Conservation (phyloP, 2,113 vertebrate species). For the Siphamia tubifer region DNA sequence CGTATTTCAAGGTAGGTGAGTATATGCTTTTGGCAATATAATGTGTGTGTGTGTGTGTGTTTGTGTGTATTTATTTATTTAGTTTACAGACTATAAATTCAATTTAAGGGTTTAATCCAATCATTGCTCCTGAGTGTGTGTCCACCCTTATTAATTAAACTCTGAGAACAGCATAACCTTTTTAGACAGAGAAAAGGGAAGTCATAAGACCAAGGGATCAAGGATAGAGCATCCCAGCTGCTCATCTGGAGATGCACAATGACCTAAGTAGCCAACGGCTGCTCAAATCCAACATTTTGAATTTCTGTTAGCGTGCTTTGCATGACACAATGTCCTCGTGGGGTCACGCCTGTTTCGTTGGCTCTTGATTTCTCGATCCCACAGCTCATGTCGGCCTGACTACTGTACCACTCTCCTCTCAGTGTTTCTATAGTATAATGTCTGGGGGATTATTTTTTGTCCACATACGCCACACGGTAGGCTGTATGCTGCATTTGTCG, state of each 20-base stretch:
- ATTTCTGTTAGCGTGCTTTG: slow-evolving; percentile 37
- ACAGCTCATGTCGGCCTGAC: slow-evolving; percentile 10
- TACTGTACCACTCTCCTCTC: slow-evolving; percentile 21
- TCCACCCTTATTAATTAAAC: background rate
- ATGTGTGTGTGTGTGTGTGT: too few relatives aligned
- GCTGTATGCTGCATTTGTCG: slow-evolving; percentile 47
- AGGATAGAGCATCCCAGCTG: too few relatives aligned
- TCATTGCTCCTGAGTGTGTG: background rate
- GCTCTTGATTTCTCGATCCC: background rate
- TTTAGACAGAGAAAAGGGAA: background rate
- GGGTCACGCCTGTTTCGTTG: slow-evolving; percentile 15
- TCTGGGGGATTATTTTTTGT: slow-evolving; percentile 43
- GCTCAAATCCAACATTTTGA: slow-evolving; percentile 16
- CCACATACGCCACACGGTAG: slow-evolving; percentile 2
- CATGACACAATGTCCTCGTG: background rate
- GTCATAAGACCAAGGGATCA: background rate
- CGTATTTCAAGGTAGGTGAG: too few relatives aligned
- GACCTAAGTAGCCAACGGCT: background rate
- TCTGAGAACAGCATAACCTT: slow-evolving; percentile 1
- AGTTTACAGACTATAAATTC: background rate
- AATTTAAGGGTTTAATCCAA: background rate
- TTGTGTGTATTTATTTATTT: too few relatives aligned
- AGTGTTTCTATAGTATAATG: slow-evolving; percentile 26
- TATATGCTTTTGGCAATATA: too few relatives aligned
- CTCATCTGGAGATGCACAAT: background rate